Conservation (phyloP, 2,888 invertebrate species). For the Aleiodes testaceus region DNA sequence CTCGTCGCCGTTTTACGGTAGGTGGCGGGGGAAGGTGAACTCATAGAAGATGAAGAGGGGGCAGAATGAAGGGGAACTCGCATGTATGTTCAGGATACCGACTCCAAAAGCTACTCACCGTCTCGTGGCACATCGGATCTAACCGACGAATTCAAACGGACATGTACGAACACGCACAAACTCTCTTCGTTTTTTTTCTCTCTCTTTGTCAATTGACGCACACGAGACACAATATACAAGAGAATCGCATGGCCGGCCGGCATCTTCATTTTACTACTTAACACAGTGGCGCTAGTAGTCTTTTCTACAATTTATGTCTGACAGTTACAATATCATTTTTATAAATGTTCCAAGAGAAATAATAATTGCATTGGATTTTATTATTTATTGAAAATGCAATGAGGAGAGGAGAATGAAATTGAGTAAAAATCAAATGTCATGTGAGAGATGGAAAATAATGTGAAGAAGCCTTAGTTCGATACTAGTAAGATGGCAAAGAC, state of each 20-base stretch:
- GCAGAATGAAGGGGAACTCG: slow-evolving; percentile 57
- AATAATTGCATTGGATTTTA: too few relatives aligned
- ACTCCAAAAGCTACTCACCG: slow-evolving; percentile 52
- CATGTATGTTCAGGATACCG: slow-evolving; percentile 49
- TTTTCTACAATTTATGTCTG: slow-evolving; percentile 1
- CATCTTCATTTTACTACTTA: slow-evolving; percentile 6
- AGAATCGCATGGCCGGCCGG: slow-evolving; percentile 37
- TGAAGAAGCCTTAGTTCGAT: slow-evolving; percentile 11
- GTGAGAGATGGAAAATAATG: slow-evolving; percentile 28
- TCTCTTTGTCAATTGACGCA: background rate
- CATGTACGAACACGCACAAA: slow-evolving; percentile 43
- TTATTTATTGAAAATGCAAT: too few relatives aligned
- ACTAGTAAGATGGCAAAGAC: slow-evolving; percentile 18
- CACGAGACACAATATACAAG: slow-evolving; percentile 1
- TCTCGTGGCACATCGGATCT: slow-evolving; percentile 46
- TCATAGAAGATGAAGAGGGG: slow-evolving; percentile 43
- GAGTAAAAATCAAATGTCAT: slow-evolving; percentile 36
- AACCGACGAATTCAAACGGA: slow-evolving; percentile 47
- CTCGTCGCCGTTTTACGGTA: slow-evolving; percentile 24
- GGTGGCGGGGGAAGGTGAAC: slow-evolving; percentile 42
- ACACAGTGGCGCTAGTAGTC: slow-evolving; percentile 7
- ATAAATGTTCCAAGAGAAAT: too few relatives aligned
- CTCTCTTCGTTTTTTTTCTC: background rate
- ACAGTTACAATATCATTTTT: too few relatives aligned
- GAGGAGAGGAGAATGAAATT: too few relatives aligned